Base-by-base conservation (phyloP, 2,888 invertebrate species). In the Corbicula japonica region DNA sequence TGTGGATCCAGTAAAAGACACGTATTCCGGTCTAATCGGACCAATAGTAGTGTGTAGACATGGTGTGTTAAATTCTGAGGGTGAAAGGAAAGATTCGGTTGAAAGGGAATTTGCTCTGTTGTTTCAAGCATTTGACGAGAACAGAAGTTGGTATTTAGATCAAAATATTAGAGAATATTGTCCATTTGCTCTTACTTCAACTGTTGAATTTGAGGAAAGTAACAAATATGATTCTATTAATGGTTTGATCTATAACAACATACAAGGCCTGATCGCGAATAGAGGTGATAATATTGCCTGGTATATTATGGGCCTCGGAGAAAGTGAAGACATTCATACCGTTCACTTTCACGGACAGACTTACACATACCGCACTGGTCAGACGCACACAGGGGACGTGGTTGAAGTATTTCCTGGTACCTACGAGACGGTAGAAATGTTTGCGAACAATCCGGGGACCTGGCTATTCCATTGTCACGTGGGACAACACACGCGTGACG, bases 121-220 rank as follows among this genome's bases (percentile, higher is more conserved):
- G 21, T 90, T 90, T 71, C 65, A 79, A 56, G 86, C 90, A 4
- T 86, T 89, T 60, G 85, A 91, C 58, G 91, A 91, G 76, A 90
- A 87, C 56, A 61, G 75, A 30, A 90, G 90, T 52, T 88, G 88
- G 85, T 91, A 90, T 70, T 50, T 90, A 10, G 75, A 83, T 2
- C 86, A 90, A 60, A 91, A 91, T 72, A 86, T 89, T 10, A 38
- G 73, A 34, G 83, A 75, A 15, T 86, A 86, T 46, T 82, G 80
- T 18, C 82, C 86, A 26, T n/a, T 21, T 6, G 74, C 76, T 3
- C 72, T 77, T 48, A 72, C 76, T 6, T 23, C 48, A 0, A 62
- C 63, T 2, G 75, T 73, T 23, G 81, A 76, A 5, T 89, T 89
- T 60, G 66, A 41, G 32, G 81, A 83, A 41, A 86, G 86, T 61